Evolutionary conservation across 2,888 invertebrate species (phyloP).

Genomic region (Pristionchus entomophagus): DNA sequence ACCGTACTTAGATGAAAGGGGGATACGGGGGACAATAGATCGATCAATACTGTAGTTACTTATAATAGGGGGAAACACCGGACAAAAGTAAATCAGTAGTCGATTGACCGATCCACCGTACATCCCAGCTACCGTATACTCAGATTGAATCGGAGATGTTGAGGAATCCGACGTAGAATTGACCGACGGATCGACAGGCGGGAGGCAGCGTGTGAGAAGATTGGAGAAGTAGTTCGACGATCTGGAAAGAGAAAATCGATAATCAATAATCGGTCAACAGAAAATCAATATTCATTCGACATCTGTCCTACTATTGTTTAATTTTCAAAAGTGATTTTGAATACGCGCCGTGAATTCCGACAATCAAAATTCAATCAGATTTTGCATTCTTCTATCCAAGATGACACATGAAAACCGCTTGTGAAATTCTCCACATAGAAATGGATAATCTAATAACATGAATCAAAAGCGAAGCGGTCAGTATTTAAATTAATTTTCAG

Average conservation of each 20-base stretch:
- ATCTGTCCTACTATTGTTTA: neutral
- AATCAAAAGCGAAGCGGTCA: too few relatives aligned
- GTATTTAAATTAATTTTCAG: too few relatives aligned
- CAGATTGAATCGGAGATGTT: constrained; percentile 25
- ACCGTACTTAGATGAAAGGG: neutral
- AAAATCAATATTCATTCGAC: neutral
- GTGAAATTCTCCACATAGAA: too few relatives aligned
- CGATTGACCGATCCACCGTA: neutral
- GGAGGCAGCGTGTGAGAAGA: constrained; percentile 67
- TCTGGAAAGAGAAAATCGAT: constrained; percentile 33
- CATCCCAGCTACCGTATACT: neutral
- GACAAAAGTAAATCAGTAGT: neutral
- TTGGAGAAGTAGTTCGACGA: constrained; percentile 63
- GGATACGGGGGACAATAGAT: neutral
- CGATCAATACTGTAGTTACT: too few relatives aligned
- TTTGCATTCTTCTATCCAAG: too few relatives aligned
- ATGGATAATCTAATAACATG: too few relatives aligned
- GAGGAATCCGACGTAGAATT: constrained; percentile 69
- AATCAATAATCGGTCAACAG: neutral
- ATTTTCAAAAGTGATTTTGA: too few relatives aligned
- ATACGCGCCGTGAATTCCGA: too few relatives aligned
- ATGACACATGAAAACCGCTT: too few relatives aligned
- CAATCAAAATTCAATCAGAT: too few relatives aligned
- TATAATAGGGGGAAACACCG: neutral
- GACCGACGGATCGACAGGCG: constrained; percentile 68